phyloP scores from a whole-genome alignment of 2,888 invertebrate genomes.

The Carpatolechia fugitivella region DNA sequence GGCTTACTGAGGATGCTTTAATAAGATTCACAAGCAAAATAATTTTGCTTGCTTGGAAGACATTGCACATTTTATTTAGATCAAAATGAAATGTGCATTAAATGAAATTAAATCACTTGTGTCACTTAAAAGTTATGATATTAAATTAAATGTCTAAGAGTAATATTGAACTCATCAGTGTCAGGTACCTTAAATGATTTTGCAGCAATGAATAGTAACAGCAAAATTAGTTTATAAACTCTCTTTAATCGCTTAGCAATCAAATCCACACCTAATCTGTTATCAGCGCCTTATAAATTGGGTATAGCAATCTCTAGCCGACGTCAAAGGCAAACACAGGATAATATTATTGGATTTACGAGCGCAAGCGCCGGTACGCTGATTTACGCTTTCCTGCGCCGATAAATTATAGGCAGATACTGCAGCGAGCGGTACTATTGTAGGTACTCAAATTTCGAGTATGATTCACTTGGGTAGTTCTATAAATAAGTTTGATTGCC shows the following conservation, averaged over 20 bases:
- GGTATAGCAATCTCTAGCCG: conserved; percentile 31
- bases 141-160: no score
- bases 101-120: no score
- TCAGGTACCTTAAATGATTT: no score
- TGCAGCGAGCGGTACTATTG: conserved; percentile 7
- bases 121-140: no score
- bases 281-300: conserved; percentile 24
- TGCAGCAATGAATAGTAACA: not conserved
- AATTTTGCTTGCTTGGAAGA: no score
- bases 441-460: conserved; percentile 20
- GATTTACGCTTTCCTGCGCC: conserved; percentile 72
- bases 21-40: no score
- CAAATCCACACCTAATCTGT: conserved; percentile 18
- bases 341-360: conserved; percentile 75
- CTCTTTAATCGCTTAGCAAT: not conserved
- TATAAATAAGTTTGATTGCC: no score
- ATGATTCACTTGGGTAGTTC: no score
- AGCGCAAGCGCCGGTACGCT: conserved; percentile 62
- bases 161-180: no score
- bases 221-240: not conserved
- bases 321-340: conserved; percentile 47
- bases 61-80: no score
- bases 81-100: no score
- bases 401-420: conserved; percentile 51
- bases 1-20: no score